A percentile compares a stretch with the other conserved stretches of the same genome.
Conservation (phyloP, 2,888 invertebrate genomes). For the Ischnus inquisitorius region DNA sequence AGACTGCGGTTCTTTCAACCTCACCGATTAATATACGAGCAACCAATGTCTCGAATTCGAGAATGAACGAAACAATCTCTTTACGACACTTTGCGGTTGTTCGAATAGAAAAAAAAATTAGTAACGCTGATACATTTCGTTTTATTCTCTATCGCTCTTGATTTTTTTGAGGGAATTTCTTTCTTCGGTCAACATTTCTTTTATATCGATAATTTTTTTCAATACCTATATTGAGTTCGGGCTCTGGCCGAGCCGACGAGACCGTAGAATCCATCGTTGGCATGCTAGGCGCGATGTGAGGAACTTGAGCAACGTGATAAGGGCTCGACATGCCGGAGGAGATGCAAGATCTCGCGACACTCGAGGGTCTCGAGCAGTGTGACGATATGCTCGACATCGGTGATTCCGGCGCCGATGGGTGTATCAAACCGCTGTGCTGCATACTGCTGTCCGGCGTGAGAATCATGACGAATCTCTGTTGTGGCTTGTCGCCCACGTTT, state of each 20-base stretch:
- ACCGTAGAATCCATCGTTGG: conserved; percentile 85
- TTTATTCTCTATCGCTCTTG: neutral
- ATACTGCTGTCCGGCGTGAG: conserved; percentile 90
- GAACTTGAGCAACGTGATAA: conserved; percentile 81
- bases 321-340: conserved; percentile 75
- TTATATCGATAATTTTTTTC: neutral
- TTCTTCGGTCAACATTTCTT: neutral
- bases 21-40: conserved; percentile 53
- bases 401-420: conserved; percentile 86
- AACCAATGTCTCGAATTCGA: conserved; percentile 6
- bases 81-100: neutral
- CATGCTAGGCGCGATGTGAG: conserved; percentile 80
- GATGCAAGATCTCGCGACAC: conserved; percentile 66
- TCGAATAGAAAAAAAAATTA: neutral
- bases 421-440: conserved; percentile 84
- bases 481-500: conserved; percentile 10
- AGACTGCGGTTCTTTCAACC: conserved; percentile 56
- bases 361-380: conserved; percentile 73
- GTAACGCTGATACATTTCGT: neutral
- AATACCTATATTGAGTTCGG: conserved; percentile 91
- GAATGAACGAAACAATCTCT: neutral
- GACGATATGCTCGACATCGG: conserved; percentile 85
- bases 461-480: conserved; percentile 86
- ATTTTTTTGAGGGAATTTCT: neutral
- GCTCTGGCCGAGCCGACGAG: conserved; percentile 87